These are phyloP conservation scores for Campoletis raptor DNA, from an alignment of 2,888 invertebrate species.

Conservation along the genomic window DNA sequence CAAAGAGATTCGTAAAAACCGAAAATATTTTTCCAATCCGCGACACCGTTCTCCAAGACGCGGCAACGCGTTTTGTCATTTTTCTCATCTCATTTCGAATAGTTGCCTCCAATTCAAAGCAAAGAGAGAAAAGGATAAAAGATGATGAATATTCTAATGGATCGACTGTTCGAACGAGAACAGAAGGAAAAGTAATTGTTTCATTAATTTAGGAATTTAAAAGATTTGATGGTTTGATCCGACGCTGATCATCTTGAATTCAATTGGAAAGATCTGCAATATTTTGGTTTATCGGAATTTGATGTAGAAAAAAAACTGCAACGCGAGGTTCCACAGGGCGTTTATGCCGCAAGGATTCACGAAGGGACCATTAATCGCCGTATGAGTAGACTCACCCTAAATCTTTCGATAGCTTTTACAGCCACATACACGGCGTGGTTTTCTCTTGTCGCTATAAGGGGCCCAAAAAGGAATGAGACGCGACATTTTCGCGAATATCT, in stretches of 20 bases:
- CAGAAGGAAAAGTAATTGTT: not conserved
- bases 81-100: constrained; percentile 39
- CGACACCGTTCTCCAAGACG: not conserved
- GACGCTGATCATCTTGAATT: not conserved
- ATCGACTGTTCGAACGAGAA: not conserved
- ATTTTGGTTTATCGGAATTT: not conserved
- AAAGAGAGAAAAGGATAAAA: not conserved
- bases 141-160: not conserved
- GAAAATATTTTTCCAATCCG: constrained; percentile 76
- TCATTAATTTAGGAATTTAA: not conserved
- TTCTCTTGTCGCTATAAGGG: constrained; percentile 72
- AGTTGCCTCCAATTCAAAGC: not conserved
- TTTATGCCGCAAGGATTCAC: constrained; percentile 55
- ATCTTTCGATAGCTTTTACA: constrained; percentile 73
- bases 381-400: constrained; percentile 77
- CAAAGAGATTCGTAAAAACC: constrained; percentile 76
- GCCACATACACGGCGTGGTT: constrained; percentile 70
- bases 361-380: constrained; percentile 65
- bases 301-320: constrained; percentile 7
- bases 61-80: constrained; percentile 16
- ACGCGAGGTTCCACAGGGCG: constrained; percentile 28
- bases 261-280: not conserved
- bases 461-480: constrained; percentile 44
- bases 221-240: not conserved
- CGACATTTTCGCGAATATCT: constrained; percentile 49